These are phyloP conservation scores for Melikaiella ostensackeni DNA, from an alignment of 2,888 invertebrate species.

Conservation along the genomic window DNA sequence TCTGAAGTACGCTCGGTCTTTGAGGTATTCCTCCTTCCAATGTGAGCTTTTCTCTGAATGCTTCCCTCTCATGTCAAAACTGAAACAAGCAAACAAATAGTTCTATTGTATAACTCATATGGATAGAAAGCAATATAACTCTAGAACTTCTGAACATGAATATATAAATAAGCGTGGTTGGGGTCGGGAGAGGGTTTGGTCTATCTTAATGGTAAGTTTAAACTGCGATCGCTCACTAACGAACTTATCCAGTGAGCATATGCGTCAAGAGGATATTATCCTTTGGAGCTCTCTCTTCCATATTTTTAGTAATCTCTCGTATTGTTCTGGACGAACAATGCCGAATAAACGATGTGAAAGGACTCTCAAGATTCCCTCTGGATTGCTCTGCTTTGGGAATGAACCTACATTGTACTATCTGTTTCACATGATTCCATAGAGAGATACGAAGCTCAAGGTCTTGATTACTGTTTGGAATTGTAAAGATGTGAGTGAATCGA, in stretches of 20 bases:
- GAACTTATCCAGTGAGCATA: neutral
- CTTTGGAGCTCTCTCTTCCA: slow-evolving; percentile 9
- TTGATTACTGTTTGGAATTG: slow-evolving; percentile 26
- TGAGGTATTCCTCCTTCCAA: slow-evolving; percentile 85
- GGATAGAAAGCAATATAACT: neutral
- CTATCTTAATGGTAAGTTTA: neutral
- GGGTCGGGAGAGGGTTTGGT: neutral
- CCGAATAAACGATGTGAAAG: slow-evolving; percentile 25
- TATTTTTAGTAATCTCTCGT: slow-evolving; percentile 26
- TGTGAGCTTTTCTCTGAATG: slow-evolving; percentile 81
- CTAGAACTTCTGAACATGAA: neutral
- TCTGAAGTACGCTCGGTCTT: slow-evolving; percentile 84
- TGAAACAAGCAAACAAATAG: slow-evolving; percentile 76
- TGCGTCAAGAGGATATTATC: neutral
- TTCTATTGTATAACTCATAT: slow-evolving; percentile 43
- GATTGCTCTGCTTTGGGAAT: slow-evolving; percentile 4
- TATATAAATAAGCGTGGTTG: neutral
- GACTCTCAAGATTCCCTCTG: slow-evolving; percentile 30
- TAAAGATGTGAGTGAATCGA: neutral
- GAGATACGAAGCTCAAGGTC: slow-evolving; percentile 25
- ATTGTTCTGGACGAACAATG: slow-evolving; percentile 23
- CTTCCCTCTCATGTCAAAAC: slow-evolving; percentile 84
- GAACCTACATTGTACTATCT: slow-evolving; percentile 25
- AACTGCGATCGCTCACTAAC: neutral
- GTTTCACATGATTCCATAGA: slow-evolving; percentile 20